Base-by-base conservation (phyloP, 2,797 vertebrate species). In the Lophotriccus pileatus region DNA sequence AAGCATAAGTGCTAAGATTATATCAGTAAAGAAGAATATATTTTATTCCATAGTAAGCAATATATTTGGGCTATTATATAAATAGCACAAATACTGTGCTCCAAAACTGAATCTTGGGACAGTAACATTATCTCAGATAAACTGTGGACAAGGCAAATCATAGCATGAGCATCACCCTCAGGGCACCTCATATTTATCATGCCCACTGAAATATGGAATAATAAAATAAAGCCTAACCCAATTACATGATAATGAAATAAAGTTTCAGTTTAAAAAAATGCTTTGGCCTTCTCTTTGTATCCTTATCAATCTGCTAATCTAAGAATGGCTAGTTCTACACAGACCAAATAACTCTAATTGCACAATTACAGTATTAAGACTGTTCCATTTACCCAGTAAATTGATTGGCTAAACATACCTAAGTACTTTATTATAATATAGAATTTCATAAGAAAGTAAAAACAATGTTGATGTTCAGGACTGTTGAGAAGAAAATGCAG, bases 171-270 rank as follows among this genome's bases (percentile, higher is more conserved):
- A 62, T 92, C 90, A 73, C 68, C 23, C 46, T 72, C 49, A 81
- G 82, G 63, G 68, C 15, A 94, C 76, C 59, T 91, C 52, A n/a
- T 67, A 95, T 95, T 95, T 95, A 82, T 96, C 91, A 94, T 97
- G 85, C 32, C 39, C 84, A 93, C 89, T 88, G 89, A 93, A 92
- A 78, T 77, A 85, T 69, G 67, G 91, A 95, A 93, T 96, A 96
- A 95, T 76, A 94, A 90, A 97, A 96, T 95, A 95, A 96, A 95
- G 44, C 19, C 75, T 95, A 96, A 97, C 43, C 8, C 58, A 91
- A 94, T 94, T 96, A 88, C 59, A 46, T 68, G 41, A 92, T 95
- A 95, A 95, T 95, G 81, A 95, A 97, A 97, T 95, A 95, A 95
- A 89, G 20, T 93, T 93, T 93, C 90, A 75, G 34, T 81, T 91